Percentiles rank a stretch among this genome's conserved stretches.
Evolutionary conservation across 37 sponge, comb jelly and placozoan genomes (phyloP).

Genomic region (Chondrilla cf. caribensis): DNA sequence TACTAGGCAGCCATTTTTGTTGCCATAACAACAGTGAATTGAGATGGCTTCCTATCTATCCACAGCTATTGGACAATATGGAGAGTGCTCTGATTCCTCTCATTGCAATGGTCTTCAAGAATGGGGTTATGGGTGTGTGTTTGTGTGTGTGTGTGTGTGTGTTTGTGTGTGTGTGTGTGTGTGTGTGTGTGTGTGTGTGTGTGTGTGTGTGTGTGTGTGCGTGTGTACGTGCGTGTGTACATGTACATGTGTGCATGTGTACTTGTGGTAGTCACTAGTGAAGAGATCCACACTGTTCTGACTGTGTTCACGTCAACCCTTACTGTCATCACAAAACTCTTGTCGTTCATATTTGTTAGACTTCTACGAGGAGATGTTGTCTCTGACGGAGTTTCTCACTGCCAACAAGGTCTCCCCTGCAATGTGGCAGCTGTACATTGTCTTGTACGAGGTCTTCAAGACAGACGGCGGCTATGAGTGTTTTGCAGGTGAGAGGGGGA

Average conservation of each 20-base stretch:
- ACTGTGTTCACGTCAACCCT: too few relatives aligned
- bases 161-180: conserved; percentile 7
- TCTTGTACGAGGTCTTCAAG: conserved; percentile 77
- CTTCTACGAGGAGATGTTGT: conserved; percentile 93
- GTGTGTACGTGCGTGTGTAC: not conserved
- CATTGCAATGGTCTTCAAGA: conserved; percentile 56
- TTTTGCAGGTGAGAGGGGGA: conserved; percentile 65
- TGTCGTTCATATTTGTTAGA: too few relatives aligned
- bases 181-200: not conserved
- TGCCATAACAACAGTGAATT: too few relatives aligned
- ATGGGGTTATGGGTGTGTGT: conserved; percentile 65
- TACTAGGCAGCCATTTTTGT: too few relatives aligned
- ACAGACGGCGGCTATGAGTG: conserved; percentile 84
- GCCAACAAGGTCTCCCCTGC: conserved; percentile 55
- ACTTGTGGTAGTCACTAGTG: too few relatives aligned
- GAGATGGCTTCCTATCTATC: too few relatives aligned
- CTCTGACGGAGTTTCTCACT: conserved; percentile 69
- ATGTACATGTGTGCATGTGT: conserved; percentile 3
- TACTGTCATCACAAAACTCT: too few relatives aligned
- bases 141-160: not conserved
- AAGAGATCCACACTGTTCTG: too few relatives aligned
- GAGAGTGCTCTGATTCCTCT: conserved; percentile 41
- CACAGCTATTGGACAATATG: conserved; percentile 59
- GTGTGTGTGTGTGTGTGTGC: not conserved
- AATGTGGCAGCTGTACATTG: conserved; percentile 78